Percentiles rank a stretch among this genome's conserved stretches.
Conservation (phyloP, 2,113 vertebrate species). For the Apeltes quadracus region DNA sequence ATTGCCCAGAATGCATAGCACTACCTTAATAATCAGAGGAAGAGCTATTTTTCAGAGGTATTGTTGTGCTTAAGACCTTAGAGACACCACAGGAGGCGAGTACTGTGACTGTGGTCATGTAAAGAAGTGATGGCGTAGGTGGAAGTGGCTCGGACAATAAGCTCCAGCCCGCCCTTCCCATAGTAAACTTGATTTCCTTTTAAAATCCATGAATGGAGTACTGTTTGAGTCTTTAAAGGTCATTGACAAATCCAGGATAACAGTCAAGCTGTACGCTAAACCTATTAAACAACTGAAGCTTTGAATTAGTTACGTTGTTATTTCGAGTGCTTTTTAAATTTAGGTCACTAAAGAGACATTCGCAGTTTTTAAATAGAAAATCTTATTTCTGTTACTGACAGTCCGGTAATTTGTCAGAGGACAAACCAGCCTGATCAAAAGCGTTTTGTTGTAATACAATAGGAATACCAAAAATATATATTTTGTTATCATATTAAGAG, state of each 20-base stretch:
- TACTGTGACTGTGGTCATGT: constrained; percentile 48
- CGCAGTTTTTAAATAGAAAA: constrained; percentile 12
- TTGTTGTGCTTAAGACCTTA: constrained; percentile 72
- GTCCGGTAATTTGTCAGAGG: constrained; percentile 29
- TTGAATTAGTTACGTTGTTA: constrained; percentile 4
- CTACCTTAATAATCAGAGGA: constrained; percentile 71
- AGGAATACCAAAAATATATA: constrained; percentile 25
- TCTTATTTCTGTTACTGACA: constrained; percentile 22
- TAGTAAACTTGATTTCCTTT: constrained; percentile 72
- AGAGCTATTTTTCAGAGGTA: constrained; percentile 69
- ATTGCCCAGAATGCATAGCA: constrained; percentile 54
- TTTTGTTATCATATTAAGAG: constrained; percentile 50
- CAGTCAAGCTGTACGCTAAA: background rate
- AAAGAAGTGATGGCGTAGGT: constrained; percentile 67
- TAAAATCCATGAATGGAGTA: constrained; percentile 69
- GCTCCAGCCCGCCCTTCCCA: constrained; percentile 70
- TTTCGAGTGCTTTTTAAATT: background rate
- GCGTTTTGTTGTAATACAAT: constrained; percentile 12
- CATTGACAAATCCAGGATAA: constrained; percentile 50
- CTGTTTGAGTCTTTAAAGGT: constrained; percentile 47
- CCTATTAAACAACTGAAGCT: constrained; percentile 1
- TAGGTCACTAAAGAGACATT: constrained; percentile 25
- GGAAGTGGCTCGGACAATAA: constrained; percentile 74
- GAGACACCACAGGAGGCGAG: constrained; percentile 71
- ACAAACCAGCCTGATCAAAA: constrained; percentile 18